Evolutionary conservation across 1,140 invertebrate genomes (phyloP).

Genomic region (Zaprionus camerounensis): DNA sequence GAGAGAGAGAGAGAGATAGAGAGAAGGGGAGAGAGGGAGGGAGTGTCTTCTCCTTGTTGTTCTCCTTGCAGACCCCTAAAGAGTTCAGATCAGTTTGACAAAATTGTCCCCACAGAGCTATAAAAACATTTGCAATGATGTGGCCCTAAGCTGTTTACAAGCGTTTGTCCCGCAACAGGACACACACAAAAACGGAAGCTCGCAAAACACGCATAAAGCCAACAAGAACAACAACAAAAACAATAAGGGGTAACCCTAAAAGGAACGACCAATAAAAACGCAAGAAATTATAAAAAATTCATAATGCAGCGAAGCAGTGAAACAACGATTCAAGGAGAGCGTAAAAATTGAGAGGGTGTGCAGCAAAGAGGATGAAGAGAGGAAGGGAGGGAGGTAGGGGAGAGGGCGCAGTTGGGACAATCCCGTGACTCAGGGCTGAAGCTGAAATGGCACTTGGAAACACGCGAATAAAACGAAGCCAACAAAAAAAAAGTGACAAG

Average conservation of each 20-base stretch:
- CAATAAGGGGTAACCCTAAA: constrained; percentile 23
- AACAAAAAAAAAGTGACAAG: constrained; percentile 31
- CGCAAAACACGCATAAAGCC: constrained; percentile 33
- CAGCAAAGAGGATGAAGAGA: no score
- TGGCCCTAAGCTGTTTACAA: constrained; percentile 71
- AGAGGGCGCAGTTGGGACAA: background rate
- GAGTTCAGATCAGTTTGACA: constrained; percentile 29
- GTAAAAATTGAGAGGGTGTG: background rate
- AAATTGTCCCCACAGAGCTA: constrained; percentile 32
- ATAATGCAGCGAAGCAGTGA: constrained; percentile 69
- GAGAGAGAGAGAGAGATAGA: no score
- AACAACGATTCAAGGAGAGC: constrained; percentile 23
- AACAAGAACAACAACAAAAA: constrained; percentile 25
- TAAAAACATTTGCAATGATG: constrained; percentile 75
- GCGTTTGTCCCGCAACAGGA: constrained; percentile 28
- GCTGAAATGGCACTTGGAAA: constrained; percentile 41
- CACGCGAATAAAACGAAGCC: constrained; percentile 58
- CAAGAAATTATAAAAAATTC: constrained; percentile 76
- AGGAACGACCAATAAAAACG: constrained; percentile 62
- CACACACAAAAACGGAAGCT: constrained; percentile 3
- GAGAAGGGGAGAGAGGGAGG: no score
- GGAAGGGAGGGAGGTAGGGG: no score
- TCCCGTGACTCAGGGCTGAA: constrained; percentile 55
- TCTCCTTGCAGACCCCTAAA: constrained; percentile 1
- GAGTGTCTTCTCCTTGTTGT: background rate